Percentiles rank a stretch among this genome's conserved stretches.
Evolutionary conservation across 2,797 vertebrate species (phyloP).

Genomic region (Telmatherina bonti): DNA sequence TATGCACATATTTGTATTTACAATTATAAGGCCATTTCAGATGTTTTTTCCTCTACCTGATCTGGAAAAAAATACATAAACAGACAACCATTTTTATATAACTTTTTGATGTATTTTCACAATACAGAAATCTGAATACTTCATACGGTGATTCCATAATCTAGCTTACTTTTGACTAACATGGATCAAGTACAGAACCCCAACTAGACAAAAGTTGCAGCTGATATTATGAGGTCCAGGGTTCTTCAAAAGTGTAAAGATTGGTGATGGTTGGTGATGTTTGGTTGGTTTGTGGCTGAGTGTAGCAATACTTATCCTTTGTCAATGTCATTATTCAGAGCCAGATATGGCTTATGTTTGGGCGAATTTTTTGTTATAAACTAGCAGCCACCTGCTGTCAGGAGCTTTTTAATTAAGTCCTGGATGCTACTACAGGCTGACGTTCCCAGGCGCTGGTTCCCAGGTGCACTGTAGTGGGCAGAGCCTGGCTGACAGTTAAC

Average conservation of each 20-base stretch:
- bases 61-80: neutral
- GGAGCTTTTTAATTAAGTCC: conserved; percentile 33
- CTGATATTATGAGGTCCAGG: neutral
- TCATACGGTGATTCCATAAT: neutral
- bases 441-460: conserved; percentile 63
- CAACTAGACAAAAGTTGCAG: neutral
- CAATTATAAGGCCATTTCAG: neutral
- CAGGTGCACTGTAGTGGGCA: conserved; percentile 63
- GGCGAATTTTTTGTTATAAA: neutral
- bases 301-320: neutral
- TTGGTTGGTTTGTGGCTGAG: neutral
- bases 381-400: conserved; percentile 20
- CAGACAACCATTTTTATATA: neutral
- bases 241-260: too few species aligned
- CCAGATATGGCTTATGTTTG: neutral
- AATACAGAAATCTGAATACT: neutral
- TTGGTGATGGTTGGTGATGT: neutral
- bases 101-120: neutral
- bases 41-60: neutral
- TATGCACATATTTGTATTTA: neutral
- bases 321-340: neutral
- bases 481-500: conserved; percentile 64
- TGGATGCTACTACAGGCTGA: conserved; percentile 27
- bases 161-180: neutral
- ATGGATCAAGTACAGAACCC: neutral